These are phyloP conservation scores for Cosmopolites sordidus DNA, from an alignment of 2,888 invertebrate genomes.

Conservation along the genomic window DNA sequence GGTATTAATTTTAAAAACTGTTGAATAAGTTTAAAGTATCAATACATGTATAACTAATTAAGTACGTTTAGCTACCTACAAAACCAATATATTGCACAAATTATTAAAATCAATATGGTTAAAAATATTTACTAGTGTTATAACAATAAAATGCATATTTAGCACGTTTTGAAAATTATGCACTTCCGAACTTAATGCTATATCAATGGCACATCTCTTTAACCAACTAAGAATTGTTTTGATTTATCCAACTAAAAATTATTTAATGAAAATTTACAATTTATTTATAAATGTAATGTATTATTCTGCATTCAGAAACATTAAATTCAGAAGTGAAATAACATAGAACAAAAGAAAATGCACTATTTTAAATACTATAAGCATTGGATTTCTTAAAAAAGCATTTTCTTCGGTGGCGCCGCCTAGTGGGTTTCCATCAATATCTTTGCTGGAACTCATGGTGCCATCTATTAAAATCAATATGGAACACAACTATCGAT, in stretches of 20 bases:
- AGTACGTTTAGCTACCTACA: conserved; percentile 15
- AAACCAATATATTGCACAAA: conserved; percentile 23
- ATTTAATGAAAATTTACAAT: too few species aligned
- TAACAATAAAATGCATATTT: conserved; percentile 15
- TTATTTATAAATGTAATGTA: too few species aligned
- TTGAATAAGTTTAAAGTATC: background rate
- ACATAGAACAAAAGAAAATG: background rate
- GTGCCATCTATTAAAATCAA: conserved; percentile 98
- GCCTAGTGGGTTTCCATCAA: conserved; percentile 43
- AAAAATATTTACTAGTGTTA: conserved; percentile 15
- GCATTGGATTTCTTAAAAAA: conserved; percentile 14
- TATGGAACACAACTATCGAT: conserved; percentile 97
- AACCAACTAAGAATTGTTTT: too few species aligned
- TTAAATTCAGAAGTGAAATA: background rate
- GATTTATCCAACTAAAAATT: too few species aligned
- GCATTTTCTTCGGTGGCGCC: conserved; percentile 7
- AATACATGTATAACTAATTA: conserved; percentile 9
- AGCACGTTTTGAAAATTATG: background rate
- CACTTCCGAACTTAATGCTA: background rate
- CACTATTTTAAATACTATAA: conserved; percentile 13
- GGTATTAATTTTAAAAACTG: background rate
- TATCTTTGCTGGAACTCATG: conserved; percentile 94
- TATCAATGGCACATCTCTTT: too few species aligned
- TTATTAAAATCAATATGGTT: conserved; percentile 11
- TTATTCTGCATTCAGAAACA: too few species aligned